phyloP scores from a whole-genome alignment of 2,888 invertebrate species.

The Limnephilus rhombicus region DNA sequence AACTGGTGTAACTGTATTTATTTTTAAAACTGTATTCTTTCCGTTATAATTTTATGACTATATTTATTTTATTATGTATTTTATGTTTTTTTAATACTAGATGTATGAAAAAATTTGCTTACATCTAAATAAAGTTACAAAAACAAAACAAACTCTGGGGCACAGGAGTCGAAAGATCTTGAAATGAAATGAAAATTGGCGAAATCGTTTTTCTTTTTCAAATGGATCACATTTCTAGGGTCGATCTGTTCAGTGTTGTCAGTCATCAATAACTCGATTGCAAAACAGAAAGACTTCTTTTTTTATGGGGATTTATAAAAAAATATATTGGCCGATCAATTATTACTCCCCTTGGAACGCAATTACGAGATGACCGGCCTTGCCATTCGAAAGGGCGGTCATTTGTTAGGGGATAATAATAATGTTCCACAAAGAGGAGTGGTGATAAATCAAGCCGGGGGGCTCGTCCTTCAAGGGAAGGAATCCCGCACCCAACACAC shows the following conservation, averaged over 20 bases:
- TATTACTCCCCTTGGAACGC: constrained; percentile 26
- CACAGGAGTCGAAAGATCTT: no score
- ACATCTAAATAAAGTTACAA: no score
- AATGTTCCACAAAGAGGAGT: constrained; percentile 33
- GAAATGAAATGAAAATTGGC: no score
- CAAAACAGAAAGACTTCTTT: not conserved
- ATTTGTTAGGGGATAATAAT: constrained; percentile 44
- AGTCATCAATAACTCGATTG: not conserved
- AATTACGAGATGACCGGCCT: constrained; percentile 35
- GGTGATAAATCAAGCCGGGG: constrained; percentile 48
- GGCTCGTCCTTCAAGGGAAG: constrained; percentile 26
- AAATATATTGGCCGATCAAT: constrained; percentile 29
- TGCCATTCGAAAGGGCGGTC: constrained; percentile 37
- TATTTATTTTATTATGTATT: no score
- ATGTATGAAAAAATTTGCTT: no score
- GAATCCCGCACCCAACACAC: constrained; percentile 43
- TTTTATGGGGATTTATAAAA: constrained; percentile 22
- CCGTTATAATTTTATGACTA: no score
- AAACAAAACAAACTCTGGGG: no score
- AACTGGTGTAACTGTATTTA: no score
- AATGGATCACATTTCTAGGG: no score
- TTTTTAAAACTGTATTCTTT: no score
- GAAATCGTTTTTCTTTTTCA: no score
- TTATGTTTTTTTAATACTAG: no score
- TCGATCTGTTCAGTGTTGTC: not conserved